Evolutionary conservation across 2,888 invertebrate genomes (phyloP), one percentile per base, ranked within the genome.

Genomic region (Clusia tigrina): DNA sequence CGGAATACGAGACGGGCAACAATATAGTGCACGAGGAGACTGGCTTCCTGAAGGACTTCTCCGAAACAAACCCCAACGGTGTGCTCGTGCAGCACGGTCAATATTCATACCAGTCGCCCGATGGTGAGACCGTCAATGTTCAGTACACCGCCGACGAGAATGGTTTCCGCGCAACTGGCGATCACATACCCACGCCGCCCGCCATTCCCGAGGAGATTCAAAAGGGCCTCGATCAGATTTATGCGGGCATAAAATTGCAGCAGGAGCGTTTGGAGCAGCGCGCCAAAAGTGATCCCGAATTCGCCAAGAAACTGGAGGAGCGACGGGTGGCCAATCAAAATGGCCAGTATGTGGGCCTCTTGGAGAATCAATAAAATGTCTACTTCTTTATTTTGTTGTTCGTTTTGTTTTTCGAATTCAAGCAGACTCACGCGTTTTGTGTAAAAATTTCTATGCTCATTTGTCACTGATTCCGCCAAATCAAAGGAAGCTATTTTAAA

Each of bases 201-300:
- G 92, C 93, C 66, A 90, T 92, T 24, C 92, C 92, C 59, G 87
- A 90, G 67, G 93, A 93, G 86, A 93, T 93, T 76, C 94, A 94
- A 84, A 93, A 93, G 81, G 93, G 93, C 60, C 86, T 94, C 66
- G 94, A 94, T 82, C 89, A 93, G 78, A 94, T 94, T 83, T 94
- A 90, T 82, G 93, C 92, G 63, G 92, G 92, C 74, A 94, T 94
- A 71, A 89, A 89, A 78, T 60, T 81, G 84, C 87, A 84, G 66
- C 81, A 83, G 70, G 82, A 84, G 68, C 88, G 88, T 72, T 84
- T 89, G 81, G 90, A 81, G 58, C 80, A 78, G 56, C 74, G 83
- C 26, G 83, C 83, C 59, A 81, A 81, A 67, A 80, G 69, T 38
- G 83, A 84, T 74, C 84, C 84, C 1, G 83, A 80, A 23, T 84